Percentiles rank a stretch among this genome's conserved stretches.
Conservation (phyloP, 92 coral and sea anemone species). For the Palythoa grandiflora region DNA sequence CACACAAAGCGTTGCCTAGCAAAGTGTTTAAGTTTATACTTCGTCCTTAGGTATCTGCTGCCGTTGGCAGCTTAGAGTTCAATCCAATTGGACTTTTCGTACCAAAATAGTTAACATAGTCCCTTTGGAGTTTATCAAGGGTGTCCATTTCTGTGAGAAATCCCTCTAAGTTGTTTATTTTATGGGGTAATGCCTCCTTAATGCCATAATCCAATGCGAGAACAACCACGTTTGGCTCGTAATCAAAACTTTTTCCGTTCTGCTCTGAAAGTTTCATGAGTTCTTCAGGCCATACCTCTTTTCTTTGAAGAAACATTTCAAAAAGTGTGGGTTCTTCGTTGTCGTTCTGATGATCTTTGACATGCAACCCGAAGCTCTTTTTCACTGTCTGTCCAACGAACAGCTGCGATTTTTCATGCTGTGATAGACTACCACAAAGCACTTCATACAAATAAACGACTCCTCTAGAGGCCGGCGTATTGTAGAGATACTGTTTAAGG, state of each 20-base stretch:
- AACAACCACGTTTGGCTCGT: constrained; percentile 72
- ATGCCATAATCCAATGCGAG: constrained; percentile 83
- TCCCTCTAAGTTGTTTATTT: constrained; percentile 24
- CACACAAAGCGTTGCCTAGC: constrained; percentile 2
- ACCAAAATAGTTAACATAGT: constrained; percentile 81
- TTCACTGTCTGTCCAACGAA: constrained; percentile 74
- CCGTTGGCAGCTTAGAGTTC: constrained; percentile 42
- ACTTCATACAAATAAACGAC: constrained; percentile 76
- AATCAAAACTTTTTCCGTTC: constrained; percentile 39
- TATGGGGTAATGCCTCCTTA: constrained; percentile 58
- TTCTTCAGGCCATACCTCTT: constrained; percentile 62
- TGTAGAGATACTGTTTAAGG: constrained; percentile 71
- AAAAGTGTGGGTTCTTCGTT: constrained; percentile 62
- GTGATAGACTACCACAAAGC: constrained; percentile 50
- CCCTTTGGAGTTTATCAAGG: constrained; percentile 77
- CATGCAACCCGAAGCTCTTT: constrained; percentile 61
- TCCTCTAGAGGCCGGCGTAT: constrained; percentile 81
- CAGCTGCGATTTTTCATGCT: constrained; percentile 71
- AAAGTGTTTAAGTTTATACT: background rate
- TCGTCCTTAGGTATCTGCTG: background rate
- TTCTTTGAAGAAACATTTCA: constrained; percentile 72
- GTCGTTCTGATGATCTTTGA: constrained; percentile 65
- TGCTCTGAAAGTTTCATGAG: constrained; percentile 46
- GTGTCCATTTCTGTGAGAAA: constrained; percentile 65
- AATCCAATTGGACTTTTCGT: constrained; percentile 85